Percentiles rank a stretch among this genome's conserved stretches.
These are phyloP conservation scores for Chrysopa pallens DNA, from an alignment of 1,140 invertebrate species.

Conservation along the genomic window DNA sequence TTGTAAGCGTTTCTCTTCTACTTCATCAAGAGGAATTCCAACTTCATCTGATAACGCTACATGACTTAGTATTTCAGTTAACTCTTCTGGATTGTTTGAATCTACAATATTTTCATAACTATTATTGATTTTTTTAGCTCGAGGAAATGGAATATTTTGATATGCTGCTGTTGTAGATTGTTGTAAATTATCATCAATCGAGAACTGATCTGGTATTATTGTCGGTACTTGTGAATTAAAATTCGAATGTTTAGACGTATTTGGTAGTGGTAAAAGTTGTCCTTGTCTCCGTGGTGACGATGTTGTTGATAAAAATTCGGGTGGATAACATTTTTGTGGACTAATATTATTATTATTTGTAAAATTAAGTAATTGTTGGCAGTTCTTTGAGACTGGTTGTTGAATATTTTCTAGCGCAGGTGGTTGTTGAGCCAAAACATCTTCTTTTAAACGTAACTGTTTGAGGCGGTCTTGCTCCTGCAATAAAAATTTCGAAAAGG, in stretches of 20 bases:
- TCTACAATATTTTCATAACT: not conserved
- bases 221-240: not conserved
- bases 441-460: not conserved
- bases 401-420: too few species aligned
- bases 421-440: not conserved
- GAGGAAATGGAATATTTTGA: too few species aligned
- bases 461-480: not conserved
- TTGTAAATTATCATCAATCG: conserved; percentile 3
- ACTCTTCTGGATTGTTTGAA: not conserved
- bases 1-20: conserved; percentile 36
- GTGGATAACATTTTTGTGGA: conserved; percentile 7
- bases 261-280: conserved; percentile 16
- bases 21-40: conserved; percentile 32
- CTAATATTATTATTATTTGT: too few species aligned
- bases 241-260: not conserved
- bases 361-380: too few species aligned
- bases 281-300: conserved; percentile 13
- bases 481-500: not conserved
- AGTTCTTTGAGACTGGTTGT: too few species aligned
- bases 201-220: not conserved
- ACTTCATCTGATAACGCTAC: conserved; percentile 24
- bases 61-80: conserved; percentile 12
- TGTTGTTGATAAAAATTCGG: conserved; percentile 7
- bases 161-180: conserved; percentile 5
- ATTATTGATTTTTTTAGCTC: not conserved